phyloP scores from a whole-genome alignment of 2,113 vertebrate species.

The Spheniscus mendiculus region DNA sequence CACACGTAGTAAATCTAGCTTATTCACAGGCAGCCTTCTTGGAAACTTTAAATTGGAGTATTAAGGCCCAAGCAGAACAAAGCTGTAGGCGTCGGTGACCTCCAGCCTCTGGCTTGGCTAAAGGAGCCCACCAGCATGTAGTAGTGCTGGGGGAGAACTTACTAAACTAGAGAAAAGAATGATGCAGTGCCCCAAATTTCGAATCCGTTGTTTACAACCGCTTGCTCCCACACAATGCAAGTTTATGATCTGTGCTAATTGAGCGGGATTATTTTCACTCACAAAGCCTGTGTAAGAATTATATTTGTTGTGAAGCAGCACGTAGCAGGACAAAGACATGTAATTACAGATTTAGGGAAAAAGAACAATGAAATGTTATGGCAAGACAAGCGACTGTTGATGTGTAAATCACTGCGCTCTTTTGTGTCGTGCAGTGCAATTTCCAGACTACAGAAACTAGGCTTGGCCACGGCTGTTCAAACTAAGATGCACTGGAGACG shows the following conservation, averaged over 20 bases:
- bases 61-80: constrained; percentile 63
- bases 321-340: constrained; percentile 47
- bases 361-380: constrained; percentile 42
- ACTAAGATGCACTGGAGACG: neutral
- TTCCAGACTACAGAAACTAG: constrained; percentile 2
- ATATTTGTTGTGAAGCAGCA: constrained; percentile 44
- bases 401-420: neutral
- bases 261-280: constrained; percentile 36
- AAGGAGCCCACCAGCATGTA: constrained; percentile 20
- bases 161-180: neutral
- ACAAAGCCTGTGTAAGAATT: constrained; percentile 36
- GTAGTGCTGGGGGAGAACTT: neutral
- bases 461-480: neutral
- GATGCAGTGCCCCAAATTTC: neutral
- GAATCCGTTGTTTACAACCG: neutral
- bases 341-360: constrained; percentile 53
- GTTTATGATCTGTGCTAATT: constrained; percentile 42
- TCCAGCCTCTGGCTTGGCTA: constrained; percentile 11
- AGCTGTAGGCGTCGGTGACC: constrained; percentile 8
- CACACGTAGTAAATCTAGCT: constrained; percentile 48
- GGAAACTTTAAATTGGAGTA: constrained; percentile 70
- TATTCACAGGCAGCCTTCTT: constrained; percentile 49
- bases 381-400: constrained; percentile 40
- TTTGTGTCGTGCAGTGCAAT: neutral
- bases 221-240: constrained; percentile 19